phyloP scores from a whole-genome alignment of 1,140 invertebrate genomes.

The Hylaeus anthracinus region DNA sequence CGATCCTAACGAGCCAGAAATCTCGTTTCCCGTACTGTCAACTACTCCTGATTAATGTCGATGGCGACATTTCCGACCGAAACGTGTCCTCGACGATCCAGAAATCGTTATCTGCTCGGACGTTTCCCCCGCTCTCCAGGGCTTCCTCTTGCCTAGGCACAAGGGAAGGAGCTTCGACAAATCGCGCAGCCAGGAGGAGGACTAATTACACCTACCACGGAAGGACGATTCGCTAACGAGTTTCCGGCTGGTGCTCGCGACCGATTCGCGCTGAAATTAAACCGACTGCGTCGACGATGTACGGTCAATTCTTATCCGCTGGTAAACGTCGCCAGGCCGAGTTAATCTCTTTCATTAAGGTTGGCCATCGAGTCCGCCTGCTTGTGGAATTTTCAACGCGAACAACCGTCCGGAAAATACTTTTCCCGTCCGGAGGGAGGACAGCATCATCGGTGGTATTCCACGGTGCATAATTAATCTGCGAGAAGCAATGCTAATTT shows the following conservation, averaged over 20 bases:
- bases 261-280: conserved; percentile 58
- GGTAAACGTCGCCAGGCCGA: conserved; percentile 43
- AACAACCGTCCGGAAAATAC: neutral
- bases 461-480: too few species aligned
- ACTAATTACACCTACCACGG: conserved; percentile 57
- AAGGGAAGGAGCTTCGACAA: conserved; percentile 42
- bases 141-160: neutral
- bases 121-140: neutral
- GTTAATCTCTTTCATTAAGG: conserved; percentile 43
- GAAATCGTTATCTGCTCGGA: neutral
- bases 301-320: conserved; percentile 40
- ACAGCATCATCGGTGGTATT: too few species aligned
- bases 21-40: neutral
- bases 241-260: conserved; percentile 49
- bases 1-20: neutral
- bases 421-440: too few species aligned
- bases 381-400: neutral
- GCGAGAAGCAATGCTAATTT: too few species aligned
- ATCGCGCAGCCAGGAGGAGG: conserved; percentile 26
- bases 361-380: neutral
- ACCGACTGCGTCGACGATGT: conserved; percentile 35
- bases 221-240: conserved; percentile 61
- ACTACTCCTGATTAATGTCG: neutral
- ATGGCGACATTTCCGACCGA: conserved; percentile 4
- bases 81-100: neutral